phyloP scores from a whole-genome alignment of 2,888 invertebrate genomes.

The Petrolisthes cinctipes region DNA sequence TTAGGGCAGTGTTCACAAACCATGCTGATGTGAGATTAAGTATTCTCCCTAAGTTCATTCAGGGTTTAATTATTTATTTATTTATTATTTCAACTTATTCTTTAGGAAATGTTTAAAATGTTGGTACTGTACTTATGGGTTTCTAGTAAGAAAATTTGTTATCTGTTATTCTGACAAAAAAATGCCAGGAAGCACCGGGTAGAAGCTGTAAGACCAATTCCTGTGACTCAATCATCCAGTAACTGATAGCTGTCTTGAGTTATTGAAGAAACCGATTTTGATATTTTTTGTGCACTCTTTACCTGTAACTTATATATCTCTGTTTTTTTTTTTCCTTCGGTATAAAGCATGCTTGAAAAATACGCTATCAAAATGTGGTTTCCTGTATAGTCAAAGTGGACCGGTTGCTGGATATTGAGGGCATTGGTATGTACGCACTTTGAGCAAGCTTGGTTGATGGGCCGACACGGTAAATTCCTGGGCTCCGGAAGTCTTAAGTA shows the following conservation, averaged over 20 bases:
- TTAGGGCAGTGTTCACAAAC: constrained; percentile 47
- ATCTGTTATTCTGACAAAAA: constrained; percentile 48
- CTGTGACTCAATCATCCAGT: constrained; percentile 44
- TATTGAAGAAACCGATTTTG: constrained; percentile 27
- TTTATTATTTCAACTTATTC: constrained; percentile 31
- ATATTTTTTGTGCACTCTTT: constrained; percentile 29
- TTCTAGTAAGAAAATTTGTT: constrained; percentile 43
- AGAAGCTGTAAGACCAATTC: constrained; percentile 44
- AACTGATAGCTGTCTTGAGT: constrained; percentile 29
- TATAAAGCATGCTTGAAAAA: constrained; percentile 19
- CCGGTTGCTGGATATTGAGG: constrained; percentile 33
- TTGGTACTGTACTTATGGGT: constrained; percentile 41
- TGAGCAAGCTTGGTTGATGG: constrained; percentile 57
- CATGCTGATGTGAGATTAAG: constrained; percentile 58
- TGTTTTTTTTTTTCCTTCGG: background rate
- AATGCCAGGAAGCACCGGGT: constrained; percentile 62
- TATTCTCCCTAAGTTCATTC: constrained; percentile 58
- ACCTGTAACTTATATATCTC: background rate
- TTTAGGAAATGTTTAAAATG: constrained; percentile 38
- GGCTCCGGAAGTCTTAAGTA: constrained; percentile 40
- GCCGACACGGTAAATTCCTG: constrained; percentile 37
- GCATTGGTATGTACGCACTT: constrained; percentile 51
- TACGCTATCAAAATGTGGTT: constrained; percentile 27
- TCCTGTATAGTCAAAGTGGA: constrained; percentile 24
- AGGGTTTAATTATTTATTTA: constrained; percentile 28